phyloP scores from a whole-genome alignment of 2,113 vertebrate genomes.

The Kryptolebias marmoratus region DNA sequence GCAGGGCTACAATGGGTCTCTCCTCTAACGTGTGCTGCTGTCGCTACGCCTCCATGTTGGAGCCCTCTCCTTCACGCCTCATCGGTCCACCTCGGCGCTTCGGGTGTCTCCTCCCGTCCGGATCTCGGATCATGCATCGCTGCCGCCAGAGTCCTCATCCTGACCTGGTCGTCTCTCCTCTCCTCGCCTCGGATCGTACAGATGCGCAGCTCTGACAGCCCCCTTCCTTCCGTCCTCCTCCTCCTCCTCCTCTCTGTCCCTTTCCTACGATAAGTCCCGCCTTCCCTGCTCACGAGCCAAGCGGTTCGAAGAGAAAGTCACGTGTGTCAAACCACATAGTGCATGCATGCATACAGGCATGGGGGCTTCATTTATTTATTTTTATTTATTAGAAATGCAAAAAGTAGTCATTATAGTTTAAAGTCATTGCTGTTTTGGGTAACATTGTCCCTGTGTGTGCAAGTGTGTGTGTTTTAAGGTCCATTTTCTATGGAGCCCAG shows the following conservation, averaged over 20 bases:
- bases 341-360: too few species aligned
- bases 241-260: slow-evolving; percentile 15
- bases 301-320: background rate
- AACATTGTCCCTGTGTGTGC: too few species aligned
- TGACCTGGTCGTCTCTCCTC: slow-evolving; percentile 50
- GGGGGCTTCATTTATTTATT: too few species aligned
- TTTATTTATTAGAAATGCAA: too few species aligned
- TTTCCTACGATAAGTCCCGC: slow-evolving; percentile 35
- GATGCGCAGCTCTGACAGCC: slow-evolving; percentile 65
- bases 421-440: too few species aligned
- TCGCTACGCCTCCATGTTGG: slow-evolving; percentile 77
- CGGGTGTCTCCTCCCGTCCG: slow-evolving; percentile 36
- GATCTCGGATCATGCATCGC: slow-evolving; percentile 46
- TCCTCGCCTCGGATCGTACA: slow-evolving; percentile 54
- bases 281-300: slow-evolving; percentile 1
- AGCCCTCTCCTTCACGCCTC: slow-evolving; percentile 56
- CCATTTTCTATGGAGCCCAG: too few species aligned
- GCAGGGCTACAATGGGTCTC: slow-evolving; percentile 73
- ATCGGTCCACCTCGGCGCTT: slow-evolving; percentile 21
- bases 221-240: slow-evolving; percentile 21
- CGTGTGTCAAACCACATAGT: too few species aligned
- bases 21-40: slow-evolving; percentile 57
- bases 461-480: too few species aligned
- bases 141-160: slow-evolving; percentile 64
- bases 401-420: too few species aligned